Percentiles rank a stretch among this genome's conserved stretches.
Evolutionary conservation across 2,888 invertebrate species (phyloP).

Genomic region (Neoitamus cyanurus): DNA sequence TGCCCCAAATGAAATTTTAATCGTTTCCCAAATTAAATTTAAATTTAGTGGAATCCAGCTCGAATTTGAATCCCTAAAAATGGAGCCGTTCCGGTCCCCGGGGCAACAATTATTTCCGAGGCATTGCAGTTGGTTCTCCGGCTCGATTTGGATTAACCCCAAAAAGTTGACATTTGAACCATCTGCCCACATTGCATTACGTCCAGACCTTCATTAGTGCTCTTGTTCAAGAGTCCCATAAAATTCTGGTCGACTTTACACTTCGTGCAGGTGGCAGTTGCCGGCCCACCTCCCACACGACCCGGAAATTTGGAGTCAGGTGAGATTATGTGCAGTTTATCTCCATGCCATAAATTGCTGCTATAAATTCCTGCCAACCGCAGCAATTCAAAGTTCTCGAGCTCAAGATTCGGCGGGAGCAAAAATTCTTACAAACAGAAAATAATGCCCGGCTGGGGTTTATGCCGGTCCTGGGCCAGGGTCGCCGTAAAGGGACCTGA

Average conservation of each 20-base stretch:
- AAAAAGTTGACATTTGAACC: constrained; percentile 32
- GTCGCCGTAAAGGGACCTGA: not conserved
- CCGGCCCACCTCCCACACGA: not conserved
- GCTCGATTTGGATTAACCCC: constrained; percentile 26
- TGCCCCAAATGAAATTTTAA: constrained; percentile 42
- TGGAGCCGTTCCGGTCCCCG: not conserved
- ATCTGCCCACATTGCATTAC: constrained; percentile 15
- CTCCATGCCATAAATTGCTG: constrained; percentile 40
- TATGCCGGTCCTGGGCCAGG: constrained; percentile 10
- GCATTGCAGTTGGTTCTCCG: not conserved
- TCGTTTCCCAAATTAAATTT: constrained; percentile 44
- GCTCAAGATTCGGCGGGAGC: constrained; percentile 25
- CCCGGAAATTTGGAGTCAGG: constrained; percentile 29
- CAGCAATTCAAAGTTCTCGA: constrained; percentile 42
- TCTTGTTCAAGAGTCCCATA: constrained; percentile 35
- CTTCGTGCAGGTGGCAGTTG: constrained; percentile 37
- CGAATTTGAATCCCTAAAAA: constrained; percentile 16
- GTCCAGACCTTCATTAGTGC: constrained; percentile 38
- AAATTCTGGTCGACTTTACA: constrained; percentile 38
- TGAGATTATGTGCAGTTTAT: constrained; percentile 44
- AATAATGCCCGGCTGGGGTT: constrained; percentile 18
- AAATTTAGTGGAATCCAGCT: constrained; percentile 27
- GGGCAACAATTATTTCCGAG: not conserved
- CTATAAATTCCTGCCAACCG: constrained; percentile 41
- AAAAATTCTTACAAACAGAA: constrained; percentile 42